phyloP scores from a whole-genome alignment of 2,797 vertebrate species.

The Ispidina lecontei region DNA sequence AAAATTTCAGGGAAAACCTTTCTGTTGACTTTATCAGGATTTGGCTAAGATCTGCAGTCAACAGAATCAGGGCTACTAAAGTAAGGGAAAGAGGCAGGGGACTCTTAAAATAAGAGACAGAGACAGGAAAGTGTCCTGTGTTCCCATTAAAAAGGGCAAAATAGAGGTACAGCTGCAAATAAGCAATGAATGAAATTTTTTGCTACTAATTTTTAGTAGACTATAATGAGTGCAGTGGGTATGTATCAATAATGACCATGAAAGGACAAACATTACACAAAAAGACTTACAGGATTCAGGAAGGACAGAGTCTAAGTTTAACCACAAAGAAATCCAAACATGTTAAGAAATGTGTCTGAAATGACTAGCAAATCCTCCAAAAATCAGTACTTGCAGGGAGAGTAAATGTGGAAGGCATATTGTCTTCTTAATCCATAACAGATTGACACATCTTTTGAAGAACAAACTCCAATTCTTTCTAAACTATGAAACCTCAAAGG shows the following conservation, averaged over 20 bases:
- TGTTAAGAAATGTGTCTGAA: slow-evolving; percentile 32
- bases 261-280: not conserved
- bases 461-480: slow-evolving; percentile 38
- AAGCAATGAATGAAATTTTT: not conserved
- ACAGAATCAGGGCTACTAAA: not conserved
- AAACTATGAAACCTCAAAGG: not conserved
- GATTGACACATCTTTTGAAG: slow-evolving; percentile 11
- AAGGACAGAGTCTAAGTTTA: not conserved
- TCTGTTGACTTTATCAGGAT: slow-evolving; percentile 16
- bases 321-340: slow-evolving; percentile 9
- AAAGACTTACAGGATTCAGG: not conserved
- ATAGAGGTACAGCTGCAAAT: not conserved
- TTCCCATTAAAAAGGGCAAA: not conserved
- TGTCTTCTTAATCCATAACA: slow-evolving; percentile 52
- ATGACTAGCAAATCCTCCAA: slow-evolving; percentile 43
- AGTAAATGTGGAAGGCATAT: slow-evolving; percentile 44
- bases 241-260: not conserved
- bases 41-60: not conserved
- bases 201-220: not conserved
- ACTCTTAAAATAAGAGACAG: not conserved
- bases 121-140: not conserved
- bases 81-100: not conserved
- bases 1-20: slow-evolving; percentile 29
- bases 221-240: not conserved
- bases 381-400: not conserved